Conservation (phyloP, 2,888 invertebrate genomes). For the Drosophila hawaiiensis region DNA sequence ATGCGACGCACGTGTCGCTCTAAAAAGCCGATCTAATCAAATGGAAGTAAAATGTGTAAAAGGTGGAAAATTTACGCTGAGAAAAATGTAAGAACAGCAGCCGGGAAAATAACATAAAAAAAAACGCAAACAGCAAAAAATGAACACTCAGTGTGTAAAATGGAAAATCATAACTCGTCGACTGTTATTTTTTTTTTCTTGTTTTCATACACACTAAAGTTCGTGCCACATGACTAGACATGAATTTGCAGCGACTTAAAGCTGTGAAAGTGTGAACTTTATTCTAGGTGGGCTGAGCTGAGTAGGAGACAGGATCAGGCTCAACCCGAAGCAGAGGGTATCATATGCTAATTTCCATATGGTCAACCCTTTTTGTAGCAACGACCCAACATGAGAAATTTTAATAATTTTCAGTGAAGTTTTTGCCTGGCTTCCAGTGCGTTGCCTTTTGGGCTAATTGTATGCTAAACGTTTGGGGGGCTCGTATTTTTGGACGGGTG, state of each 20-base stretch:
- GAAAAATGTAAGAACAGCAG: slow-evolving; percentile 55
- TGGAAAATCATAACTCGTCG: slow-evolving; percentile 71
- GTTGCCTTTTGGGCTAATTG: slow-evolving; percentile 80
- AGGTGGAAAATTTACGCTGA: slow-evolving; percentile 81
- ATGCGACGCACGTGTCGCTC: slow-evolving; percentile 70
- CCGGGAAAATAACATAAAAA: slow-evolving; percentile 51
- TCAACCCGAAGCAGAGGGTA: slow-evolving; percentile 48
- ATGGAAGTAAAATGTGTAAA: slow-evolving; percentile 83
- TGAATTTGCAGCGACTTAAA: slow-evolving; percentile 59
- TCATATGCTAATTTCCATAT: slow-evolving; percentile 83
- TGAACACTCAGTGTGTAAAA: slow-evolving; percentile 62
- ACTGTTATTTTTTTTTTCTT: slow-evolving; percentile 22
- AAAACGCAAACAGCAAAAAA: slow-evolving; percentile 19
- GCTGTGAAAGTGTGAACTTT: slow-evolving; percentile 56
- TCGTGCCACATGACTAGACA: slow-evolving; percentile 64
- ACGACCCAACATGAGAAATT: slow-evolving; percentile 65
- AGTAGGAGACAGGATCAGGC: slow-evolving; percentile 2
- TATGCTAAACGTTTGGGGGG: slow-evolving; percentile 77
- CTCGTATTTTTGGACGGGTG: slow-evolving; percentile 23
- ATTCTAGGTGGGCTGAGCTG: background rate
- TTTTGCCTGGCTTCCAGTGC: slow-evolving; percentile 62
- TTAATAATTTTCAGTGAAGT: slow-evolving; percentile 81
- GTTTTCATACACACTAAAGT: slow-evolving; percentile 41
- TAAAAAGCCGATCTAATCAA: slow-evolving; percentile 81
- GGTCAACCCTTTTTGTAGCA: slow-evolving; percentile 77